Evolutionary conservation across 2,113 vertebrate species (phyloP).

Genomic region (Catharus minimus): DNA sequence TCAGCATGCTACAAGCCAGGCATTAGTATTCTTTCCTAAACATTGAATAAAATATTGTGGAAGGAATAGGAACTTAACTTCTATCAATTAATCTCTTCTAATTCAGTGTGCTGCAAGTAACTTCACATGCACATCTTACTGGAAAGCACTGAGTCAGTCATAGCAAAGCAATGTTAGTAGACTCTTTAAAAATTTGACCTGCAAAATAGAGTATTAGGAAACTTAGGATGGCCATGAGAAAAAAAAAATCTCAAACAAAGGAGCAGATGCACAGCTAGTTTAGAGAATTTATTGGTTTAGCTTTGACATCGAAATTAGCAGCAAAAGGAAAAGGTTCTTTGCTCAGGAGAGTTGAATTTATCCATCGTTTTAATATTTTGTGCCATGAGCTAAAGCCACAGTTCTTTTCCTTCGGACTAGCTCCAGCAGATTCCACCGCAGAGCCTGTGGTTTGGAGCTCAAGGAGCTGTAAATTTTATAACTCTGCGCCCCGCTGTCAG

Average conservation of each 20-base stretch:
- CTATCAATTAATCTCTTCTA: background rate
- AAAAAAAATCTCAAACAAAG: background rate
- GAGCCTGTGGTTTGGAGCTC: conserved; percentile 63
- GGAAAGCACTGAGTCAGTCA: background rate
- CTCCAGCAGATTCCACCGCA: conserved; percentile 52
- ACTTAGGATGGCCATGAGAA: background rate
- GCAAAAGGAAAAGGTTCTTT: conserved; percentile 29
- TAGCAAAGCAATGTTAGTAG: background rate
- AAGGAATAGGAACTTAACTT: background rate
- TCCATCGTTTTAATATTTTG: conserved; percentile 44
- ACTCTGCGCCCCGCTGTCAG: conserved; percentile 70
- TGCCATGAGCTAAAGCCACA: background rate
- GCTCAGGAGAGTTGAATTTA: conserved; percentile 25
- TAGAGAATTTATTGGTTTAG: conserved; percentile 26
- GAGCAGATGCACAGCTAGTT: conserved; percentile 28
- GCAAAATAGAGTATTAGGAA: background rate
- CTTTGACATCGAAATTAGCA: conserved; percentile 52
- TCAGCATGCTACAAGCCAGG: background rate
- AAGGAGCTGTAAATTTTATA: conserved; percentile 84
- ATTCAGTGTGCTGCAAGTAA: background rate
- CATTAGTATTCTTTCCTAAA: background rate
- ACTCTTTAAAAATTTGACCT: background rate
- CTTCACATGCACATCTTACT: background rate
- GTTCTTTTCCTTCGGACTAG: background rate
- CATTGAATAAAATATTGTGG: background rate